Conservation (phyloP, 2,888 invertebrate species). For the Trissoscelio sp. region DNA sequence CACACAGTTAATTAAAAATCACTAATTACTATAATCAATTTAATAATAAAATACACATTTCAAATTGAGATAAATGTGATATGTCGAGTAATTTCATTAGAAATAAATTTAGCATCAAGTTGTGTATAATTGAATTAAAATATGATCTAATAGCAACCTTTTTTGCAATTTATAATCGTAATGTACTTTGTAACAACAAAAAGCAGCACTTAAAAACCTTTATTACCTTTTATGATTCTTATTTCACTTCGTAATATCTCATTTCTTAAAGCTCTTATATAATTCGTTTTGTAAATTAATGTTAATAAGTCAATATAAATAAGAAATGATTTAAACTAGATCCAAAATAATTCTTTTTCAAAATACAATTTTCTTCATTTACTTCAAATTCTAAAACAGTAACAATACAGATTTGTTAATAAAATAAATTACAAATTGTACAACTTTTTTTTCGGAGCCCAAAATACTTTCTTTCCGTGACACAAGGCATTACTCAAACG, state of each 20-base stretch:
- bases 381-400: too few species aligned
- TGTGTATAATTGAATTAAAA: background rate
- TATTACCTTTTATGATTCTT: slow-evolving; percentile 2
- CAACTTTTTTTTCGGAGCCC: too few species aligned
- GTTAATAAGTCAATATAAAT: too few species aligned
- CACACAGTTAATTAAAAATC: background rate
- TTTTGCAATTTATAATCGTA: background rate
- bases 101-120: background rate
- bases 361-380: too few species aligned
- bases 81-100: background rate
- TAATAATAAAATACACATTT: background rate
- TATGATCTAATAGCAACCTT: background rate
- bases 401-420: too few species aligned
- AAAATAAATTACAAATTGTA: too few species aligned
- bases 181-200: background rate
- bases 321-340: background rate
- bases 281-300: background rate
- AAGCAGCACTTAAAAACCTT: background rate
- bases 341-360: too few species aligned
- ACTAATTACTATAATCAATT: background rate
- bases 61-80: background rate
- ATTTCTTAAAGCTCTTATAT: background rate
- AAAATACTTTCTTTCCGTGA: background rate
- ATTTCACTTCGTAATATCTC: slow-evolving; percentile 1
- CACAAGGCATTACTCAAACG: background rate